Conservation (phyloP, 2,797 vertebrate genomes). For the Pristis pectinata region DNA sequence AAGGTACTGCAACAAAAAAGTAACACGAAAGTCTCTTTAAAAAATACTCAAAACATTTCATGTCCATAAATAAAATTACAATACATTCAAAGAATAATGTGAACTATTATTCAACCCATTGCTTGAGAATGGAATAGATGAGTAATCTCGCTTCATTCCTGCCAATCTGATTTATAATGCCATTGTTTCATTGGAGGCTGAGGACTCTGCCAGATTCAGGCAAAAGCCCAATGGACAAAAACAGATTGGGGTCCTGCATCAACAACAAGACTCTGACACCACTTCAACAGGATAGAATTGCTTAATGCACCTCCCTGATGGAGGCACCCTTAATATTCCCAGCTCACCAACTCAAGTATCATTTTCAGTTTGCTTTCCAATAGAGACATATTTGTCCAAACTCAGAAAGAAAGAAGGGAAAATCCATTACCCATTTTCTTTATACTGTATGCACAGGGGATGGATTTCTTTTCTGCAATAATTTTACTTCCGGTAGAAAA, state of each 20-base stretch:
- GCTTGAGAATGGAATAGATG: neutral
- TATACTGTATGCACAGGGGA: neutral
- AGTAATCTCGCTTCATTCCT: neutral
- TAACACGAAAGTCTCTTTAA: neutral
- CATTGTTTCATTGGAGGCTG: neutral
- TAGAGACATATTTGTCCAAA: neutral
- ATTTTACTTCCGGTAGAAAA: neutral
- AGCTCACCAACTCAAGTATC: neutral
- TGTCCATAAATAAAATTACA: neutral
- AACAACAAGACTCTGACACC: neutral
- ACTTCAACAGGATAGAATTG: neutral
- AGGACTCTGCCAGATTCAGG: neutral
- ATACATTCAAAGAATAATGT: neutral
- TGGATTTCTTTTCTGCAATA: neutral
- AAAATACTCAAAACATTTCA: neutral
- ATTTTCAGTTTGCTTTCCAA: neutral
- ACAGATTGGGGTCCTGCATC: neutral
- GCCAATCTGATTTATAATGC: neutral
- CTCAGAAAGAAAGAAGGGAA: neutral
- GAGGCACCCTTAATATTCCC: neutral
- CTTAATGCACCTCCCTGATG: neutral
- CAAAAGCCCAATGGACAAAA: neutral
- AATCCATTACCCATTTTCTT: neutral
- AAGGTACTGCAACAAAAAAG: slow-evolving; percentile 66
- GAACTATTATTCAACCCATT: neutral